Evolutionary conservation across 2,888 invertebrate genomes (phyloP).

Genomic region (Acrobasis repandana): DNA sequence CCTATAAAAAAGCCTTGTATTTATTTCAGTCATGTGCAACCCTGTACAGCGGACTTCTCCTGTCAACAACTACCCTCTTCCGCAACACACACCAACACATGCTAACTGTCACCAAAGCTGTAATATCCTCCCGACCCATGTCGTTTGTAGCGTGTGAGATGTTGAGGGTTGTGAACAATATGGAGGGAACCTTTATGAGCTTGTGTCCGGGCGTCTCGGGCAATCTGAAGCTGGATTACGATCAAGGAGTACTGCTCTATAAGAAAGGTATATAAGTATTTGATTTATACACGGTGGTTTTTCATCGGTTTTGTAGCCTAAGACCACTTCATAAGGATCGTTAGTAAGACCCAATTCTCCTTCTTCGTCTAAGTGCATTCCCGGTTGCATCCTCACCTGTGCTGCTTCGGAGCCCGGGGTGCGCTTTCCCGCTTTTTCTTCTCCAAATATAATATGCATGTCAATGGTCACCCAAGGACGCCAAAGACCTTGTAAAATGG

Average conservation of each 20-base stretch:
- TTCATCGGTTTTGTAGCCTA: too few species aligned
- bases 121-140: slow-evolving; percentile 56
- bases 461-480: too few species aligned
- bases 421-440: too few species aligned
- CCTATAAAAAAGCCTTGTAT: neutral
- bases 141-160: slow-evolving; percentile 48
- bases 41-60: slow-evolving; percentile 58
- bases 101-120: slow-evolving; percentile 44
- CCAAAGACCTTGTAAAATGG: too few species aligned
- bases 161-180: slow-evolving; percentile 39
- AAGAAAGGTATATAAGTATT: slow-evolving; percentile 73
- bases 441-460: too few species aligned
- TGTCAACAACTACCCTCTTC: slow-evolving; percentile 43
- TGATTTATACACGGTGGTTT: too few species aligned
- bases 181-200: slow-evolving; percentile 37
- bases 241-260: slow-evolving; percentile 69
- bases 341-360: too few species aligned
- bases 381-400: too few species aligned
- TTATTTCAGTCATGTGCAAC: slow-evolving; percentile 63
- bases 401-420: too few species aligned
- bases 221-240: slow-evolving; percentile 65
- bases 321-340: too few species aligned
- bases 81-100: slow-evolving; percentile 29
- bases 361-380: too few species aligned
- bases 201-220: slow-evolving; percentile 52